phyloP scores from a whole-genome alignment of 2,888 invertebrate species.

The Melanophora roralis region DNA sequence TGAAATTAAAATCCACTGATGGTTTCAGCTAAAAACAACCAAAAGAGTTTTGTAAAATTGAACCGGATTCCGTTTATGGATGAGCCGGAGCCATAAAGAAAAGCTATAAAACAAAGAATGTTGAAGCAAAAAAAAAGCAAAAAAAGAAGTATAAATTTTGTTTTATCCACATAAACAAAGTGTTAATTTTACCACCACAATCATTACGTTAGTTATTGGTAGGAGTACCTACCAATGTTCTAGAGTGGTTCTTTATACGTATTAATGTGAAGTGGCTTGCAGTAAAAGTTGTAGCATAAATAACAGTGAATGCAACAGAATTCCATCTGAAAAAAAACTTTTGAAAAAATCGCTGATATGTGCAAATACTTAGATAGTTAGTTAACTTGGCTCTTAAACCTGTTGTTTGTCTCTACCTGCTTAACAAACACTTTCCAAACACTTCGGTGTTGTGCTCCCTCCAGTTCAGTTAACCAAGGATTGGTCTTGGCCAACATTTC shows the following conservation, averaged over 20 bases:
- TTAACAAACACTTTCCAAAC: too few species aligned
- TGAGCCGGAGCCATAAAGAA: slow-evolving; percentile 37
- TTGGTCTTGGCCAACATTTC: too few species aligned
- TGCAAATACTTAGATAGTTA: too few species aligned
- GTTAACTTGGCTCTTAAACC: too few species aligned
- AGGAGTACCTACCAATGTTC: not conserved
- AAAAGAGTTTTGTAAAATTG: too few species aligned
- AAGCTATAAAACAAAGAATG: slow-evolving; percentile 35
- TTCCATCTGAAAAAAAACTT: too few species aligned
- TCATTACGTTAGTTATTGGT: not conserved
- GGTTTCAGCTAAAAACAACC: slow-evolving; percentile 26
- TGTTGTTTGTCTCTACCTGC: too few species aligned
- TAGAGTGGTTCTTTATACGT: not conserved
- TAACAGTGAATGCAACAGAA: too few species aligned
- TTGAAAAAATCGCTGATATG: too few species aligned
- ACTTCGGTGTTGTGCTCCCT: too few species aligned
- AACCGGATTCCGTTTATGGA: slow-evolving; percentile 24
- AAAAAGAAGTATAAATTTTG: slow-evolving; percentile 5
- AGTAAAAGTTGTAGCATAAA: not conserved
- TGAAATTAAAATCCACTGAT: slow-evolving; percentile 58
- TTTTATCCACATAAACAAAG: slow-evolving; percentile 48
- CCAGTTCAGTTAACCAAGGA: too few species aligned
- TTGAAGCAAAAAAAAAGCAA: not conserved
- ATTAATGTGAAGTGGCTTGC: not conserved
- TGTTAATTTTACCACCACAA: slow-evolving; percentile 53